Conservation (phyloP, 2,888 invertebrate genomes). For the Atrina japonica region DNA sequence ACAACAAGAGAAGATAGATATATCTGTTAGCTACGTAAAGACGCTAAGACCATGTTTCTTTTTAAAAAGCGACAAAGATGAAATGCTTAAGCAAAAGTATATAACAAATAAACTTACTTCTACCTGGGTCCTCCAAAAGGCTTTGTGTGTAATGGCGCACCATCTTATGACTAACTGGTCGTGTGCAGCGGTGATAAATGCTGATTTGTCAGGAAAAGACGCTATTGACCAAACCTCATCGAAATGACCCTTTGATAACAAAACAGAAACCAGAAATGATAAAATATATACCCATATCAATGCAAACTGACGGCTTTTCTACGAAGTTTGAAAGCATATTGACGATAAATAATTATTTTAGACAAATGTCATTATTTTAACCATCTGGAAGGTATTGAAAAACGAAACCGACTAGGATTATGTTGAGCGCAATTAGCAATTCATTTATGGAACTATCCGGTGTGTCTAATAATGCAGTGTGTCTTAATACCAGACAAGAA, state of each 20-base stretch:
- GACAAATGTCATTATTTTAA: not conserved
- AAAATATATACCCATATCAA: not conserved
- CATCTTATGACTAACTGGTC: constrained; percentile 95
- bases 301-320: too few relatives aligned
- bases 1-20: constrained; percentile 68
- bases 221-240: constrained; percentile 93
- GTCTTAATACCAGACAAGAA: too few relatives aligned
- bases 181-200: constrained; percentile 95
- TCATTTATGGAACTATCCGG: too few relatives aligned
- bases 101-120: constrained; percentile 70
- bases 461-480: too few relatives aligned
- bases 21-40: too few relatives aligned
- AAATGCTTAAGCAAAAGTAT: too few relatives aligned
- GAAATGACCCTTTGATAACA: constrained; percentile 88
- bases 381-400: not conserved
- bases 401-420: too few relatives aligned
- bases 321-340: too few relatives aligned
- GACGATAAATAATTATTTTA: too few relatives aligned
- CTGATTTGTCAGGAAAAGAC: constrained; percentile 91
- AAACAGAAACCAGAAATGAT: not conserved
- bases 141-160: constrained; percentile 88
- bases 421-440: too few relatives aligned
- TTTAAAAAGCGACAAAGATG: too few relatives aligned
- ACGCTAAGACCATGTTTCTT: too few relatives aligned
- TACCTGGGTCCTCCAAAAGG: constrained; percentile 93